These are phyloP conservation scores for Saccostrea glomerata DNA, from an alignment of 1,140 invertebrate species.

Conservation along the genomic window DNA sequence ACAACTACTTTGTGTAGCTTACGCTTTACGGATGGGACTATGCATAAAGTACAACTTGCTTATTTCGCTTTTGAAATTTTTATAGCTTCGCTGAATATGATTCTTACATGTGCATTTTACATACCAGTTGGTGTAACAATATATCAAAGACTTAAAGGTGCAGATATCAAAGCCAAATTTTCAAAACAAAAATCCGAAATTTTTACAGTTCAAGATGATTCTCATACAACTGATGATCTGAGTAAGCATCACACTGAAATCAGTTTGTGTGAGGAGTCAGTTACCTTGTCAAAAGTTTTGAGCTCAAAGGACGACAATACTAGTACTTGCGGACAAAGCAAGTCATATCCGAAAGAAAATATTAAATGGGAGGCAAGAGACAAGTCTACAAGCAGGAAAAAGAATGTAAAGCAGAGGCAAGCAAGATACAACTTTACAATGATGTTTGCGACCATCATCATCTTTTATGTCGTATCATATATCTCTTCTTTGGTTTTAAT, in stretches of 20 bases:
- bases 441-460: neutral
- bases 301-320: neutral
- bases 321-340: neutral
- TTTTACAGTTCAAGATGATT: neutral
- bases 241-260: neutral
- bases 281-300: neutral
- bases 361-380: neutral
- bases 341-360: neutral
- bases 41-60: neutral
- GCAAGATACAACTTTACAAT: neutral
- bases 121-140: conserved; percentile 9
- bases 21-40: neutral
- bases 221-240: neutral
- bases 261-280: too few species aligned
- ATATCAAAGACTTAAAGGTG: neutral
- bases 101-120: neutral
- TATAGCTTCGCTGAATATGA: neutral
- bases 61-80: neutral
- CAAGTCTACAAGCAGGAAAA: neutral
- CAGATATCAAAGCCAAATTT: neutral
- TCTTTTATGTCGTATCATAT: neutral
- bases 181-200: neutral
- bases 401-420: neutral
- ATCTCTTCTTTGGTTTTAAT: conserved; percentile 1
- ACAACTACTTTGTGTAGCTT: neutral